A percentile compares a stretch with the other conserved stretches of the same genome.
These are phyloP conservation scores for Malurus elegans DNA, from an alignment of 2,113 vertebrate species.

Conservation along the genomic window DNA sequence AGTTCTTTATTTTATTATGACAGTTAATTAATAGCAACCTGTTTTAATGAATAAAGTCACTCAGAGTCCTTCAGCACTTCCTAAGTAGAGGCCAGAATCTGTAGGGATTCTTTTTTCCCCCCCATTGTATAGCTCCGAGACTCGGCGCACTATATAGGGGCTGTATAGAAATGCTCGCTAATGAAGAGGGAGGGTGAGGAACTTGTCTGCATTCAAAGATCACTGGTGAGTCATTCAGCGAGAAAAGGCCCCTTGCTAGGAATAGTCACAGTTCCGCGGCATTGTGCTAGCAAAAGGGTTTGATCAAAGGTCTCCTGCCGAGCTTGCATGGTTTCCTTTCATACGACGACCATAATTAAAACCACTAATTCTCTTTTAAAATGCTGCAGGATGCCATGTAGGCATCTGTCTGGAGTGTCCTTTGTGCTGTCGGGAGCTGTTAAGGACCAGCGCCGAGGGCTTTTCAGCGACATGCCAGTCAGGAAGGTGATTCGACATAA, in stretches of 20 bases:
- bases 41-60: constrained; percentile 90
- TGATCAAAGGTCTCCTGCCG: constrained; percentile 80
- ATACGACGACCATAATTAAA: constrained; percentile 87
- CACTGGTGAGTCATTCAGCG: constrained; percentile 86
- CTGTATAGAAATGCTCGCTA: constrained; percentile 88
- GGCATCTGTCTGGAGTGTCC: constrained; percentile 88
- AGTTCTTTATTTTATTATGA: constrained; percentile 88
- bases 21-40: constrained; percentile 90
- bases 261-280: constrained; percentile 86
- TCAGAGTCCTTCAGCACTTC: constrained; percentile 84
- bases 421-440: constrained; percentile 88
- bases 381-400: constrained; percentile 88
- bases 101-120: constrained; percentile 79
- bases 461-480: constrained; percentile 85
- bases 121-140: constrained; percentile 78
- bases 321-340: constrained; percentile 86
- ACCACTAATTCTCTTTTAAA: constrained; percentile 91
- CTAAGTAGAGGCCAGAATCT: constrained; percentile 82
- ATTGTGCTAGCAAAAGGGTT: constrained; percentile 84
- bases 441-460: constrained; percentile 80
- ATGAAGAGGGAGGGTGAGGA: constrained; percentile 86
- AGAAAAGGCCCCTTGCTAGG: constrained; percentile 84
- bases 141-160: constrained; percentile 76
- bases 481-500: constrained; percentile 84
- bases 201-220: constrained; percentile 87